Evolutionary conservation across 1,140 invertebrate species (phyloP).

Genomic region (Drosophila tsacasi): DNA sequence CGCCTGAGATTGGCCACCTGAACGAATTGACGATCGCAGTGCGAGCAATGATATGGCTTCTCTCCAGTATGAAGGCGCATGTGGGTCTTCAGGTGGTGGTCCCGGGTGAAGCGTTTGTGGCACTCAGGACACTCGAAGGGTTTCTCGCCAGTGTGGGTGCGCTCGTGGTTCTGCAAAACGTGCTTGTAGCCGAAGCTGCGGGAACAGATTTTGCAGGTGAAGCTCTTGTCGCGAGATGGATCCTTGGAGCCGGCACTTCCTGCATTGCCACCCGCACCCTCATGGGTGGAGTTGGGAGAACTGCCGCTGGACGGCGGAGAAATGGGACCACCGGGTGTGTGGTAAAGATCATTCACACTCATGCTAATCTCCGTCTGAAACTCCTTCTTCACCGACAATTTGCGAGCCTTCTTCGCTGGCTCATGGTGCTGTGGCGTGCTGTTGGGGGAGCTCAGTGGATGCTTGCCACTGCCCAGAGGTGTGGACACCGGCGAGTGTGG

Average conservation of each 20-base stretch:
- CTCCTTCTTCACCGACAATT: slow-evolving; percentile 84
- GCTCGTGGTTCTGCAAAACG: slow-evolving; percentile 97
- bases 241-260: slow-evolving; percentile 85
- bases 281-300: slow-evolving; percentile 85
- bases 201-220: slow-evolving; percentile 94
- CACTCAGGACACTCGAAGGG: slow-evolving; percentile 98
- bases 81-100: slow-evolving; percentile 97
- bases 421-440: slow-evolving; percentile 78
- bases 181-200: slow-evolving; percentile 97
- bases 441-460: slow-evolving; percentile 66
- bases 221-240: slow-evolving; percentile 91
- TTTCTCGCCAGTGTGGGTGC: slow-evolving; percentile 98
- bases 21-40: slow-evolving; percentile 96
- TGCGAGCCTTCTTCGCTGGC: slow-evolving; percentile 77
- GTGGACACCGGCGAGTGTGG: slow-evolving; percentile 72
- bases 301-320: slow-evolving; percentile 86
- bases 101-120: slow-evolving; percentile 97
- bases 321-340: slow-evolving; percentile 85
- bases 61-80: slow-evolving; percentile 97
- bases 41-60: slow-evolving; percentile 95
- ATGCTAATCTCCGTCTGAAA: slow-evolving; percentile 74
- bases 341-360: slow-evolving; percentile 78
- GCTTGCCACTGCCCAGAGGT: slow-evolving; percentile 57
- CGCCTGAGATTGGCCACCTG: slow-evolving; percentile 97
- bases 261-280: slow-evolving; percentile 22